A percentile compares a stretch with the other conserved stretches of the same genome.
phyloP scores from a whole-genome alignment of 2,888 invertebrate genomes.

The Biston betularia region DNA sequence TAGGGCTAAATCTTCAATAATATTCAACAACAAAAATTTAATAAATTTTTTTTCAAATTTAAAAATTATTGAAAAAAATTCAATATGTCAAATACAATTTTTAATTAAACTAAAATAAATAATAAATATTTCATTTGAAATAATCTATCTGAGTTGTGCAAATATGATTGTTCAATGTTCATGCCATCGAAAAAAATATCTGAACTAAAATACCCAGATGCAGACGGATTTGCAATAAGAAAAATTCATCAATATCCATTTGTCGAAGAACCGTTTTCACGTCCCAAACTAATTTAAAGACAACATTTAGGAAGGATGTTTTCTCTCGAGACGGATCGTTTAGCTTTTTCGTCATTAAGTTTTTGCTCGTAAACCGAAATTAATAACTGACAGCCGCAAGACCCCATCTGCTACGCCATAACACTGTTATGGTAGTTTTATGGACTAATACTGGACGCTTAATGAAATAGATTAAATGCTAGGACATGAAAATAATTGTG shows the following conservation, averaged over 20 bases:
- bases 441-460: slow-evolving; percentile 46
- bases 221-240: too few species aligned
- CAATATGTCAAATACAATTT: too few species aligned
- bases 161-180: too few species aligned
- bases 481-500: neutral
- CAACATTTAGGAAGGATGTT: slow-evolving; percentile 14
- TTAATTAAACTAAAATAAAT: too few species aligned
- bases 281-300: slow-evolving; percentile 25
- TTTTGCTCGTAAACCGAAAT: slow-evolving; percentile 52
- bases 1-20: too few species aligned
- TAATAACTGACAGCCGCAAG: slow-evolving; percentile 50
- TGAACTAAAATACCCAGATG: too few species aligned
- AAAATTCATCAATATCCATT: neutral
- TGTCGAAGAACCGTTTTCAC: neutral
- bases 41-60: too few species aligned
- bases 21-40: too few species aligned
- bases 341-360: slow-evolving; percentile 42
- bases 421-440: slow-evolving; percentile 51
- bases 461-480: slow-evolving; percentile 42
- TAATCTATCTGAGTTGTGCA: too few species aligned
- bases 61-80: too few species aligned
- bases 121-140: too few species aligned
- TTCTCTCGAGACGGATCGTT: slow-evolving; percentile 28
- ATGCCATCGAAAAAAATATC: too few species aligned
- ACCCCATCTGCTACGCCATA: slow-evolving; percentile 52